phyloP scores from a whole-genome alignment of 2,113 vertebrate species.

The Ophiodon elongatus region DNA sequence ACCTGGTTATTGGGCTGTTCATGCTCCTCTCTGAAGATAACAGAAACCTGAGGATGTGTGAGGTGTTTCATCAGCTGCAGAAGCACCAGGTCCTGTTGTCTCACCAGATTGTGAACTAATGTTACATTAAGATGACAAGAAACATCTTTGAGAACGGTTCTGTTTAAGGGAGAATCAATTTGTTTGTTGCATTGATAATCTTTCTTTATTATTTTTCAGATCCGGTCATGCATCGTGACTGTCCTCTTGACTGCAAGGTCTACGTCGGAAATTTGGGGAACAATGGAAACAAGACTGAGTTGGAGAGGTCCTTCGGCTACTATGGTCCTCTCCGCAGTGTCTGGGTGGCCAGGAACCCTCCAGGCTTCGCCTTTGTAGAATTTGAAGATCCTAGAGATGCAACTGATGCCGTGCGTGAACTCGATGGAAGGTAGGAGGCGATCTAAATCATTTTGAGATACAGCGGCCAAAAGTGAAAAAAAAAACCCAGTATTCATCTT shows the following conservation, averaged over 20 bases:
- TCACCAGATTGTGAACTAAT: neutral
- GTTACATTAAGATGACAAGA: neutral
- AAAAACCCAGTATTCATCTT: neutral
- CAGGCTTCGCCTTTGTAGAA: slow-evolving; percentile 98
- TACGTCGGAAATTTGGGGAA: slow-evolving; percentile 99
- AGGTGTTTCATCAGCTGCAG: neutral
- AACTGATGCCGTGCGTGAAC: slow-evolving; percentile 97
- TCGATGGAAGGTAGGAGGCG: slow-evolving; percentile 92
- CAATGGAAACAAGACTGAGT: slow-evolving; percentile 98
- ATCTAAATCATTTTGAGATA: rapidly evolving
- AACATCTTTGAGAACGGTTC: too few species aligned
- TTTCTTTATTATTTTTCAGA: slow-evolving; percentile 49
- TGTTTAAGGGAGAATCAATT: neutral
- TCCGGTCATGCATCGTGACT: slow-evolving; percentile 96
- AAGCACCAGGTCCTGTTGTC: neutral
- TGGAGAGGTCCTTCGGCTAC: slow-evolving; percentile 96
- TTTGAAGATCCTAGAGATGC: slow-evolving; percentile 98
- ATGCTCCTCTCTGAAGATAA: neutral
- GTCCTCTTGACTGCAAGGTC: slow-evolving; percentile 98
- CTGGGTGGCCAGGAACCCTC: slow-evolving; percentile 98
- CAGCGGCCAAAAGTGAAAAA: rapidly evolving
- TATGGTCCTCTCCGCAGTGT: slow-evolving; percentile 97
- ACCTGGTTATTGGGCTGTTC: too few species aligned
- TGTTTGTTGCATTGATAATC: neutral
- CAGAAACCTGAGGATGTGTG: neutral